Evolutionary conservation across 2,888 invertebrate genomes (phyloP).

Genomic region (Cenopis cana): DNA sequence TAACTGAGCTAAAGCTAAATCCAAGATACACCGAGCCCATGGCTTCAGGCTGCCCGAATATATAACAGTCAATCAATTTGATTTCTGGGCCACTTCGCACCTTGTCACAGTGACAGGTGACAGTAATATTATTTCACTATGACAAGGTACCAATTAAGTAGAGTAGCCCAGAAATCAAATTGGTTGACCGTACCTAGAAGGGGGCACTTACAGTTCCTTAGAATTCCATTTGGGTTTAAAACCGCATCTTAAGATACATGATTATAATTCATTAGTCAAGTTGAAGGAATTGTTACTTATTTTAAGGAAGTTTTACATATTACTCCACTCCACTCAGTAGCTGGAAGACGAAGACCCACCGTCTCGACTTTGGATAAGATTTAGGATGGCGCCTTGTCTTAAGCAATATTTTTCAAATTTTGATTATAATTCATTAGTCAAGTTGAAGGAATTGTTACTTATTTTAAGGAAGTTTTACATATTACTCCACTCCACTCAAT

Average conservation of each 20-base stretch:
- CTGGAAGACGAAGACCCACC: neutral
- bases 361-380: neutral
- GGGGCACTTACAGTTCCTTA: neutral
- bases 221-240: neutral
- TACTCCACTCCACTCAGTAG: neutral
- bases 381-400: too few relatives aligned
- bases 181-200: neutral
- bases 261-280: neutral
- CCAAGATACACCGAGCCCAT: too few relatives aligned
- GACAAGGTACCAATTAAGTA: too few relatives aligned
- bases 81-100: too few relatives aligned
- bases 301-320: neutral
- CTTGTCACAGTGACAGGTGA: too few relatives aligned
- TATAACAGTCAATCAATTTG: too few relatives aligned
- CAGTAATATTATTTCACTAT: too few relatives aligned
- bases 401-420: too few relatives aligned
- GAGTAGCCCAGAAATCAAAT: neutral
- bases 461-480: neutral
- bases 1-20: too few relatives aligned
- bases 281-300: neutral
- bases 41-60: too few relatives aligned
- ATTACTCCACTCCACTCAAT: neutral
- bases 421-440: neutral
- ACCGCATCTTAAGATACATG: neutral
- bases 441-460: neutral